Percentiles rank a stretch among this genome's conserved stretches.
These are phyloP conservation scores for Troides helena DNA, from an alignment of 2,888 invertebrate species.

Conservation along the genomic window DNA sequence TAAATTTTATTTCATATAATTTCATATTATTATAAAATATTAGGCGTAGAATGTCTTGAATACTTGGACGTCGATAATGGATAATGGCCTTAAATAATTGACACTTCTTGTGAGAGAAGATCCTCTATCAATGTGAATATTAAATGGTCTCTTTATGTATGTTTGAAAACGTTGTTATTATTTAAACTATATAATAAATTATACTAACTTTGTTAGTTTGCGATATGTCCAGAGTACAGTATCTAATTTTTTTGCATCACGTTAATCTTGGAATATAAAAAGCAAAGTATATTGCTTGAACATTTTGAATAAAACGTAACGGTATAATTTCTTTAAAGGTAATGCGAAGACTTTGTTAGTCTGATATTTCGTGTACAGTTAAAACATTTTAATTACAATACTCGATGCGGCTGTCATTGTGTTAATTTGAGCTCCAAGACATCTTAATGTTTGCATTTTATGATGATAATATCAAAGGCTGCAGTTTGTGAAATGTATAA, in stretches of 20 bases:
- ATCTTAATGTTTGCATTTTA: slow-evolving; percentile 16
- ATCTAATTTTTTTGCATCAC: not conserved
- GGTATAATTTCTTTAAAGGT: slow-evolving; percentile 14
- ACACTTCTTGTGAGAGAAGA: too few relatives aligned
- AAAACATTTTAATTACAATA: slow-evolving; percentile 13
- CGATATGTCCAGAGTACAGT: too few relatives aligned
- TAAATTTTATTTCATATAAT: too few relatives aligned
- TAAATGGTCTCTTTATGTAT: too few relatives aligned
- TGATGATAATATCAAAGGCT: slow-evolving; percentile 15
- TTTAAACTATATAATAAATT: too few relatives aligned
- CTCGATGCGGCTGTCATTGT: slow-evolving; percentile 8
- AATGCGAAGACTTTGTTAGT: slow-evolving; percentile 13
- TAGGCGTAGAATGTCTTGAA: too few relatives aligned
- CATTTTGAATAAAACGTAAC: slow-evolving; percentile 6
- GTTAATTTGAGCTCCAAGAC: slow-evolving; percentile 9
- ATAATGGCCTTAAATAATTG: too few relatives aligned
- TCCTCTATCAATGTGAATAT: too few relatives aligned
- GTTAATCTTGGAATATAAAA: slow-evolving; percentile 3
- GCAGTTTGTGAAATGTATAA: not conserved
- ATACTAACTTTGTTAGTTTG: too few relatives aligned
- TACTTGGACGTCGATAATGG: too few relatives aligned
- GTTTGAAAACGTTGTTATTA: too few relatives aligned
- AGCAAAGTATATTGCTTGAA: not conserved
- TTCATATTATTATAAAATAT: too few relatives aligned
- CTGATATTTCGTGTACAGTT: slow-evolving; percentile 18